A percentile compares a stretch with the other conserved stretches of the same genome.
Evolutionary conservation across 2,888 invertebrate genomes (phyloP).

Genomic region (Drosophila robusta): DNA sequence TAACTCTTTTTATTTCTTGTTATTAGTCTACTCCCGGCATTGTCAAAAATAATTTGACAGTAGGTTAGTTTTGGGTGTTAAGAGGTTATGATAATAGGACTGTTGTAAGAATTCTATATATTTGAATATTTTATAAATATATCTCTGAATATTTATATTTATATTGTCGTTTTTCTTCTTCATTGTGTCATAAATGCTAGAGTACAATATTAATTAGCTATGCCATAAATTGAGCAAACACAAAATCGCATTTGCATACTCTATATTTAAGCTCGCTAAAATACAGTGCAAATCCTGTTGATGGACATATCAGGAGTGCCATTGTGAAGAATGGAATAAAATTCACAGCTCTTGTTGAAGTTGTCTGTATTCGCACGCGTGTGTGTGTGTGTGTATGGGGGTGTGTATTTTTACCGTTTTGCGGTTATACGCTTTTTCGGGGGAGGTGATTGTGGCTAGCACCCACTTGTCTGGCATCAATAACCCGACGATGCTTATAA

Average conservation of each 20-base stretch:
- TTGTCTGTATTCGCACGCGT: constrained; percentile 10
- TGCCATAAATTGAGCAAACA: constrained; percentile 27
- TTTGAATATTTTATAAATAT: background rate
- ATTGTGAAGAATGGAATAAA: constrained; percentile 20
- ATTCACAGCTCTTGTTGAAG: constrained; percentile 29
- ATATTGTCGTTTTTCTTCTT: background rate
- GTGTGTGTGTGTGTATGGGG: constrained; percentile 28
- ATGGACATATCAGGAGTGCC: constrained; percentile 20
- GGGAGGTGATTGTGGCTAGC: constrained; percentile 1
- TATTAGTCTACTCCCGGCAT: background rate
- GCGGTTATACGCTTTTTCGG: constrained; percentile 54
- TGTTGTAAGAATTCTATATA: background rate
- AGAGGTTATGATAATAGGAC: background rate
- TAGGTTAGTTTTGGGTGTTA: background rate
- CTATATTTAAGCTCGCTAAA: constrained; percentile 34
- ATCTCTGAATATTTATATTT: background rate
- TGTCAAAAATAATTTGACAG: constrained; percentile 14
- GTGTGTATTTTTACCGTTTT: constrained; percentile 55
- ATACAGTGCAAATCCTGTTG: constrained; percentile 13
- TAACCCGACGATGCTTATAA: constrained; percentile 73
- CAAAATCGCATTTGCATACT: constrained; percentile 25
- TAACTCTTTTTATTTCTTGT: constrained; percentile 22
- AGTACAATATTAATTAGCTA: constrained; percentile 12
- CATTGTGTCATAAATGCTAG: background rate
- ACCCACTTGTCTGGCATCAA: constrained; percentile 67